Conservation (phyloP, 2,113 vertebrate species). For the Apodemus sylvaticus region DNA sequence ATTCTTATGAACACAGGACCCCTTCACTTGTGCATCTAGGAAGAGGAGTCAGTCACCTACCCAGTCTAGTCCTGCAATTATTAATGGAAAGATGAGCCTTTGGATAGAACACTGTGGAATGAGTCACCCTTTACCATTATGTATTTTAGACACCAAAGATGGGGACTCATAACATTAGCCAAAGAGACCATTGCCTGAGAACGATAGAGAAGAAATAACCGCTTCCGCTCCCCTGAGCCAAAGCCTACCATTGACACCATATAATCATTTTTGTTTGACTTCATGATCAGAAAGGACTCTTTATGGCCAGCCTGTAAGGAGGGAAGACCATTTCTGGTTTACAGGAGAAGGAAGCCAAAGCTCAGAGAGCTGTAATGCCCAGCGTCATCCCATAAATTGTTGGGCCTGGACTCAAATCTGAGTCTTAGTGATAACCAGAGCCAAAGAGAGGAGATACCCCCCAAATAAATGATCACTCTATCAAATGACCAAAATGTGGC, state of each 20-base stretch:
- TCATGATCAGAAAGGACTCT: background rate
- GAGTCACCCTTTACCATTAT: accelerated
- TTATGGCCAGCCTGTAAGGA: background rate
- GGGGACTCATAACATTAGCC: background rate
- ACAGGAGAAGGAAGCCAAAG: background rate
- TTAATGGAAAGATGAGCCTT: background rate
- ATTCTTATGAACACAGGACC: background rate
- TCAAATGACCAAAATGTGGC: background rate
- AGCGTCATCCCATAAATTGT: background rate
- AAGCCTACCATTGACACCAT: background rate
- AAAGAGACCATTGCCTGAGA: background rate
- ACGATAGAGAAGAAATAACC: background rate
- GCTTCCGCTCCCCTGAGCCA: background rate
- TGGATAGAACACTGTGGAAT: background rate
- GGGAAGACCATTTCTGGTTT: background rate
- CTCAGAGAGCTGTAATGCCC: background rate
- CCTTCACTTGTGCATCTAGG: no score
- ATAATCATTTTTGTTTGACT: background rate
- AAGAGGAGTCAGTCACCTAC: background rate
- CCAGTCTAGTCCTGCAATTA: no score
- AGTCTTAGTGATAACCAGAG: background rate
- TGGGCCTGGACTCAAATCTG: background rate
- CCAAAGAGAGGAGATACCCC: background rate
- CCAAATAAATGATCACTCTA: background rate
- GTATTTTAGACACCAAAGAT: background rate